Conservation (phyloP, 2,888 invertebrate genomes). For the Morpho deidamia region DNA sequence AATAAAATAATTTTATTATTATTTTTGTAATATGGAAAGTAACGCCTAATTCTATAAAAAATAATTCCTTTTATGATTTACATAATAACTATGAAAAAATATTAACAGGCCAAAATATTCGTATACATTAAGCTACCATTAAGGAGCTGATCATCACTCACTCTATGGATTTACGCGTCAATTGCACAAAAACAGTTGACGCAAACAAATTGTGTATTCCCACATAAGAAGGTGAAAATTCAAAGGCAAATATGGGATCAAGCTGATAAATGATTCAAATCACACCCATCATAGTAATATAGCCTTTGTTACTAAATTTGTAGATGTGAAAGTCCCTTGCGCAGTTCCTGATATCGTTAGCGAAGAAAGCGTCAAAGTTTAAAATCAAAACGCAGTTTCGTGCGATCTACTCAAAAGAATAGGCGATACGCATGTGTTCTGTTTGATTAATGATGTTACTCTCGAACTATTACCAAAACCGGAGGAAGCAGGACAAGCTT, state of each 20-base stretch:
- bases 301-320: slow-evolving; percentile 28
- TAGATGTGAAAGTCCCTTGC: slow-evolving; percentile 32
- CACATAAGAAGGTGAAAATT: slow-evolving; percentile 76
- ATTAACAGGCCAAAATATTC: slow-evolving; percentile 10
- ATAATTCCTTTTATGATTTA: neutral
- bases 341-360: slow-evolving; percentile 42
- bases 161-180: slow-evolving; percentile 62
- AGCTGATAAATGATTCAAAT: slow-evolving; percentile 57
- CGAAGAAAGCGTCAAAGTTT: slow-evolving; percentile 49
- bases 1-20: too few relatives aligned
- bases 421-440: slow-evolving; percentile 60
- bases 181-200: slow-evolving; percentile 74
- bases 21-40: too few relatives aligned
- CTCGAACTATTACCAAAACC: slow-evolving; percentile 56
- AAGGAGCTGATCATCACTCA: slow-evolving; percentile 65
- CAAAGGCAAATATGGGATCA: slow-evolving; percentile 67
- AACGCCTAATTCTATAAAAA: too few relatives aligned
- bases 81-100: neutral
- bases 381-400: slow-evolving; percentile 65
- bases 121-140: slow-evolving; percentile 43
- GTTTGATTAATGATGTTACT: slow-evolving; percentile 70
- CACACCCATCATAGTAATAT: slow-evolving; percentile 29
- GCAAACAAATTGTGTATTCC: slow-evolving; percentile 75
- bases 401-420: slow-evolving; percentile 57
- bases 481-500: slow-evolving; percentile 60